Conservation (phyloP, 2,113 vertebrate genomes). For the Petrocephalus microphthalmus region DNA sequence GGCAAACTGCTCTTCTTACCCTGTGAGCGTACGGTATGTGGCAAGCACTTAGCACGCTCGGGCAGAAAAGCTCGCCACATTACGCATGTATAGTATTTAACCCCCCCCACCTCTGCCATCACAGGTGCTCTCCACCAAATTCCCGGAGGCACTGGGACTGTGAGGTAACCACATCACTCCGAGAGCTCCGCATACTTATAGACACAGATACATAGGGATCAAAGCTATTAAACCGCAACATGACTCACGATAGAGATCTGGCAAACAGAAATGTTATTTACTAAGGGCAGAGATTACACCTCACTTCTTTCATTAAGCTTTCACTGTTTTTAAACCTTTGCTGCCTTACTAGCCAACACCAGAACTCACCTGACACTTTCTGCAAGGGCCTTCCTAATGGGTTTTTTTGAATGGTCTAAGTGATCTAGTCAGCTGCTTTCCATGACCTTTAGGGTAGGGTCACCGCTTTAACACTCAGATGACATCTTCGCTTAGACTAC, state of each 20-base stretch:
- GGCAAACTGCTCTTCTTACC: not conserved
- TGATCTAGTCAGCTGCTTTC: not conserved
- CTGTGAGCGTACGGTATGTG: not conserved
- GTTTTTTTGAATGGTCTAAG: not conserved
- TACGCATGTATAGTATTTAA: constrained; percentile 56
- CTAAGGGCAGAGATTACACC: constrained; percentile 49
- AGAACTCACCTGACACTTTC: constrained; percentile 52
- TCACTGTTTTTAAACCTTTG: not conserved
- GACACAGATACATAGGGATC: constrained; percentile 95
- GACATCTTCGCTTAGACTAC: not conserved
- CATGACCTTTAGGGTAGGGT: not conserved
- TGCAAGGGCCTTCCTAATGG: constrained; percentile 16
- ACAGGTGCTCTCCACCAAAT: constrained; percentile 65
- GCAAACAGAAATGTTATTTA: constrained; percentile 79
- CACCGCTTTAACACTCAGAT: not conserved
- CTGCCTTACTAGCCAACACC: constrained; percentile 20
- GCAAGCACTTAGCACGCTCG: not conserved
- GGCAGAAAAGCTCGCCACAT: constrained; percentile 33
- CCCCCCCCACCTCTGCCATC: constrained; percentile 22
- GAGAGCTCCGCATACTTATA: constrained; percentile 96
- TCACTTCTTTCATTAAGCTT: not conserved
- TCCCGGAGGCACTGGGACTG: constrained; percentile 78
- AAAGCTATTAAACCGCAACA: constrained; percentile 99
- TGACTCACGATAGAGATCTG: constrained; percentile 92
- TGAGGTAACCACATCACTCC: constrained; percentile 95